Evolutionary conservation across 1,140 invertebrate genomes (phyloP).

Genomic region (Drosophila nebulosa): DNA sequence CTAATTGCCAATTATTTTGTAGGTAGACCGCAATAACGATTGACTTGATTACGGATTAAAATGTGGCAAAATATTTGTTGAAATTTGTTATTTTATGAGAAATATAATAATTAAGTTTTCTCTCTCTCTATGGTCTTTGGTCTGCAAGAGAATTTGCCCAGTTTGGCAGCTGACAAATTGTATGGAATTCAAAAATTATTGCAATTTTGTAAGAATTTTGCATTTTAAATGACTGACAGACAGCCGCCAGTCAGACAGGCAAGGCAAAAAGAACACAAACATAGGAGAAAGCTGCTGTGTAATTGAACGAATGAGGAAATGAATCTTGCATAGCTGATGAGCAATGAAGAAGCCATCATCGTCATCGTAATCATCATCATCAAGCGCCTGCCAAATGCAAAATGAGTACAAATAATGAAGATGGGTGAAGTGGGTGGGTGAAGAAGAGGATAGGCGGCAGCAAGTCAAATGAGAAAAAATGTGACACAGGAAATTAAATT

Average conservation of each 20-base stretch:
- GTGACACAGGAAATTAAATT: constrained; percentile 72
- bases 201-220: constrained; percentile 2
- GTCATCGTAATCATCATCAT: constrained; percentile 16
- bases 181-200: constrained; percentile 25
- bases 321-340: constrained; percentile 53
- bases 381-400: constrained; percentile 20
- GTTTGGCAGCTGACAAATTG: constrained; percentile 35
- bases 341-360: constrained; percentile 20
- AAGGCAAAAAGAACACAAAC: background rate
- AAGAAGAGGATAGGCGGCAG: background rate
- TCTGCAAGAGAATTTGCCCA: background rate
- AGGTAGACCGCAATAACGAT: constrained; percentile 16
- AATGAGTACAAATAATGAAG: background rate
- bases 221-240: background rate
- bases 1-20: constrained; percentile 55
- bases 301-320: constrained; percentile 50
- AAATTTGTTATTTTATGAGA: constrained; percentile 6
- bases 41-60: background rate
- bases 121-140: background rate
- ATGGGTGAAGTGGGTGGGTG: background rate
- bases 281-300: constrained; percentile 17
- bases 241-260: background rate
- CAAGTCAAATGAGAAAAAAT: constrained; percentile 38
- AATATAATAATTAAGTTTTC: constrained; percentile 55
- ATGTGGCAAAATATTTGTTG: background rate